Evolutionary conservation across 2,888 invertebrate species (phyloP).

Genomic region (Chrysodeixis includens): DNA sequence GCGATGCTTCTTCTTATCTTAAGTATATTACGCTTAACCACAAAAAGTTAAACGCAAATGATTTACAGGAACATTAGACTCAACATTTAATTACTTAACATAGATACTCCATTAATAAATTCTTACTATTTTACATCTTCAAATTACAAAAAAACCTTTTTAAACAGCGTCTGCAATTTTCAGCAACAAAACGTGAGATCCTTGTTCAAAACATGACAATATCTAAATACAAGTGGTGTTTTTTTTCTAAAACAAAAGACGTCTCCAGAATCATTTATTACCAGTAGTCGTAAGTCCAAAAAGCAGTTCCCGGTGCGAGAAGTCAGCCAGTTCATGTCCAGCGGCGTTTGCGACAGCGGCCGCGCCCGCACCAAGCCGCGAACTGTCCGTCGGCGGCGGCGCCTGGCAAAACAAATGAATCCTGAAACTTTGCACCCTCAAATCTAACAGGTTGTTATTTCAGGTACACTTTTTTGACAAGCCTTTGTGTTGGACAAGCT

Average conservation of each 20-base stretch:
- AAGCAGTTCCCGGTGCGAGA: conserved; percentile 94
- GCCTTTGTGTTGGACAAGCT: neutral
- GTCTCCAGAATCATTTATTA: conserved; percentile 47
- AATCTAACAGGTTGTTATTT: conserved; percentile 2
- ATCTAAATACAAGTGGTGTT: no score
- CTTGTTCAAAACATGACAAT: no score
- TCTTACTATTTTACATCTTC: no score
- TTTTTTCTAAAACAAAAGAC: no score
- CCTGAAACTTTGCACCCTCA: neutral
- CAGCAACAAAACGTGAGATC: no score
- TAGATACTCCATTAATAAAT: no score
- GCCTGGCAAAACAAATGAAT: conserved; percentile 73
- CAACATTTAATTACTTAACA: no score
- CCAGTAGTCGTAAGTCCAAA: conserved; percentile 95
- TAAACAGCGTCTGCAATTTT: no score
- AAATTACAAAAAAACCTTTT: no score
- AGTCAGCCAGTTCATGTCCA: conserved; percentile 94
- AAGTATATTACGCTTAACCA: neutral
- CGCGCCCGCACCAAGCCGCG: conserved; percentile 86
- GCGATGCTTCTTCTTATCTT: conserved; percentile 2
- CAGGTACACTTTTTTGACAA: neutral
- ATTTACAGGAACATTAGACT: neutral
- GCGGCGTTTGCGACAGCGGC: conserved; percentile 92
- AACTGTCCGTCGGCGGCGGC: conserved; percentile 88
- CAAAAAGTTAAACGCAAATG: neutral